Base-by-base conservation (phyloP, 2,113 vertebrate species). In the Antigone vipio region DNA sequence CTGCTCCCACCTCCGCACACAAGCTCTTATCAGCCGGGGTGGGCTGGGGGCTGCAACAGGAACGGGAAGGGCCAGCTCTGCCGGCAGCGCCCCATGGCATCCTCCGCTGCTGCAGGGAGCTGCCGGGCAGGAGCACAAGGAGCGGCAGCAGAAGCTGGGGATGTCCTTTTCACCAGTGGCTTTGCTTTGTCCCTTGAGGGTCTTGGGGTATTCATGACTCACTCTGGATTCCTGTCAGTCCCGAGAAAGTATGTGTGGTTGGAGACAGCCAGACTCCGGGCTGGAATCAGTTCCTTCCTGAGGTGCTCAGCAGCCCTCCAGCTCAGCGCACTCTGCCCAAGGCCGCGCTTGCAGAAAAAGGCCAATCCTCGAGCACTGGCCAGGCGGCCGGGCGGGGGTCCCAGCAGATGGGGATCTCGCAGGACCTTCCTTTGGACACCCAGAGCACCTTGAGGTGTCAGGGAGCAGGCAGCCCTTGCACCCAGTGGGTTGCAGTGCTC, bases 231-330 rank as follows among this genome's bases (percentile, higher is more conserved):
- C 82, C 75, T 83, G 19, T 64, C 88, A 62, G 78, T 9, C 77
- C 92, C 38, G 81, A 47, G 60, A 17, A 49, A 85, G 50, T 35
- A 69, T 45, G 17, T 27, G 69, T 10, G 32, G 3, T 3, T 55
- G 86, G 67, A 96, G 95, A 95, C 96, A 67, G 32, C 5, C 12
- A 53, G 92, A 18, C 88, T 95, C 92, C 55, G 12, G 91, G 88
- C 75, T 15, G 49, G 91, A 83, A 91, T 16, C 90, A 92, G 93
- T 96, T 96, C 96, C 96, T 95, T 96, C 95, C 95, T 95, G 95
- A 69, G 22, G 23, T 0, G 4, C 78, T 71, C 21, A 11, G 59
- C 84, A n/a, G 84, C 84, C 15, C 82, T 80, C 38, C 59, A 11
- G 58, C 64, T 56, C 60, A 0, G 6, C 2, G 3, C 1, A 35